Percentiles rank a stretch among this genome's conserved stretches.
phyloP scores from a whole-genome alignment of 2,113 vertebrate genomes.

The Otis tarda region DNA sequence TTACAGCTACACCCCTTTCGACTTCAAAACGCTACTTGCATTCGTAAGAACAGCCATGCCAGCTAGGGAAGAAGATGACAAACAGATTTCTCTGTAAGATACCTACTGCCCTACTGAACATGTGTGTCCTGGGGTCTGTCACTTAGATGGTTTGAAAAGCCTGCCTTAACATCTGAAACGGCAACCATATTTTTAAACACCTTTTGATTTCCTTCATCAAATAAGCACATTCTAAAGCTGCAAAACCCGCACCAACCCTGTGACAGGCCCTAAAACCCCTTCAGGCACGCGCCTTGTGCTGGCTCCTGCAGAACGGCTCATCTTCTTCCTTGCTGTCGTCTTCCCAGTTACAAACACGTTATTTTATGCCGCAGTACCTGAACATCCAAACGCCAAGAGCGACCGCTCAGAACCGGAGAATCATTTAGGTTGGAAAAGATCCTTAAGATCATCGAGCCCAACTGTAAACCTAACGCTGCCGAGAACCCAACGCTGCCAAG shows the following conservation, averaged over 20 bases:
- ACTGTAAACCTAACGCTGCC: neutral
- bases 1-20: neutral
- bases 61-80: neutral
- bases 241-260: neutral
- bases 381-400: neutral
- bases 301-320: neutral
- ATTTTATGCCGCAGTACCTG: neutral
- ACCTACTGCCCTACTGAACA: neutral
- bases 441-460: rapidly evolving
- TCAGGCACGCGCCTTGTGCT: neutral
- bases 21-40: neutral
- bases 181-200: rapidly evolving
- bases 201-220: neutral
- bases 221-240: neutral
- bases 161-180: neutral
- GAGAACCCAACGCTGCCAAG: neutral
- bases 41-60: neutral
- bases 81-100: neutral
- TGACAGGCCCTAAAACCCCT: neutral
- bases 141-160: neutral
- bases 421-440: neutral
- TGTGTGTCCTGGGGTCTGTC: neutral
- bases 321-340: neutral
- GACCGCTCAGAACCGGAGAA: neutral
- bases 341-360: neutral